Percentiles rank a stretch among this genome's conserved stretches.
Evolutionary conservation across 2,113 vertebrate species (phyloP).

Genomic region (Lagopus leucura): DNA sequence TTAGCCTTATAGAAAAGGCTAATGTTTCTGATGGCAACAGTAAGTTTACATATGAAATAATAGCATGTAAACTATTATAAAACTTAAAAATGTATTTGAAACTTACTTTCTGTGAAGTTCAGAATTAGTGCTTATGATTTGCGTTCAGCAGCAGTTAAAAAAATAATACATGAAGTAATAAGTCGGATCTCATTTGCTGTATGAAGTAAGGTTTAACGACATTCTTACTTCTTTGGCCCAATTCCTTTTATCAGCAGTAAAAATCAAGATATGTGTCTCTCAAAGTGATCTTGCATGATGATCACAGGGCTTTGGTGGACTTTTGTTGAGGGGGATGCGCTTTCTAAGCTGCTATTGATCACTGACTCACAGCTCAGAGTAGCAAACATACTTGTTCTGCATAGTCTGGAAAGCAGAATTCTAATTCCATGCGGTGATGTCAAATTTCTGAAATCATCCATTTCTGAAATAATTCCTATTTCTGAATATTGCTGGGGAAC

Average conservation of each 20-base stretch:
- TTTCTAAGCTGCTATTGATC: neutral
- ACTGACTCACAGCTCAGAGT: neutral
- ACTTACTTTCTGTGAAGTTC: neutral
- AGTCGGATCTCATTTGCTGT: neutral
- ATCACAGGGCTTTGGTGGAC: rapidly evolving
- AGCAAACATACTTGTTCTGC: neutral
- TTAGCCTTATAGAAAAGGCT: neutral
- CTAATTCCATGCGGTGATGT: neutral
- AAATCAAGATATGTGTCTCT: neutral
- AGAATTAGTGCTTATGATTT: neutral
- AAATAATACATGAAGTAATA: neutral
- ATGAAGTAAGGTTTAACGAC: neutral
- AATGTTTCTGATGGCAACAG: neutral
- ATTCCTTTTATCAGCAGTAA: neutral
- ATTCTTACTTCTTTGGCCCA: neutral
- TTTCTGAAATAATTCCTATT: neutral
- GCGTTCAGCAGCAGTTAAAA: neutral
- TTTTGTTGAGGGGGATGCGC: neutral
- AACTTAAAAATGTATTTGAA: neutral
- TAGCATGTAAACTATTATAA: neutral
- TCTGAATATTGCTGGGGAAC: neutral
- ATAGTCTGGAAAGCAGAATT: neutral
- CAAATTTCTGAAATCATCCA: neutral
- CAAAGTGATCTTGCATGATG: neutral
- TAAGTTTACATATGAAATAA: neutral